phyloP scores from a whole-genome alignment of 2,113 vertebrate genomes.

The Coracopsis vasa region DNA sequence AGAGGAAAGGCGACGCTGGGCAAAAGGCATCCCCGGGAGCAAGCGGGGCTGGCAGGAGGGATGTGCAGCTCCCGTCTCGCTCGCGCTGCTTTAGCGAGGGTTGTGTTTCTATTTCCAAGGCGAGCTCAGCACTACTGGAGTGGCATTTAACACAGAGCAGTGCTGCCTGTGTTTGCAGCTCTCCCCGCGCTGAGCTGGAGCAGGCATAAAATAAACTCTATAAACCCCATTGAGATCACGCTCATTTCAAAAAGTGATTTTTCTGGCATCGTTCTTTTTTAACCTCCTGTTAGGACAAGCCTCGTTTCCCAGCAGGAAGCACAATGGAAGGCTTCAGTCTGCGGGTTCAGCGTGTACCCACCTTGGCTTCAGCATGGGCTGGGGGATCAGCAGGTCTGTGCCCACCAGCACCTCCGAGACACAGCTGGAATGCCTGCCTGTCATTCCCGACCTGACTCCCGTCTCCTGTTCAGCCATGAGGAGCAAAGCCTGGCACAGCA shows the following conservation, averaged over 20 bases:
- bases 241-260: neutral
- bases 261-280: neutral
- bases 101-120: neutral
- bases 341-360: accelerated
- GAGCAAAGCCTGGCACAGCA: neutral
- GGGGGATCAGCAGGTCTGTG: neutral
- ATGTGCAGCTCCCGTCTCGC: neutral
- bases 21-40: neutral
- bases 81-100: accelerated
- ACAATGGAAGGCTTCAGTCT: neutral
- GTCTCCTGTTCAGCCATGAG: neutral
- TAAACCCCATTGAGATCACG: neutral
- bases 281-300: neutral
- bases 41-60: neutral
- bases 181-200: neutral
- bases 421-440: neutral
- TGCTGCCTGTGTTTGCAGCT: neutral
- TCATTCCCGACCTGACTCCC: neutral
- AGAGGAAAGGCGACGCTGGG: neutral
- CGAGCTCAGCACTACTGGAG: neutral
- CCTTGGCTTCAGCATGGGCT: neutral
- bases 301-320: neutral
- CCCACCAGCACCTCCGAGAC: neutral
- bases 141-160: neutral
- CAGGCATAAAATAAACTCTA: neutral